phyloP scores from a whole-genome alignment of 2,797 vertebrate genomes.

The Galago senegalensis region DNA sequence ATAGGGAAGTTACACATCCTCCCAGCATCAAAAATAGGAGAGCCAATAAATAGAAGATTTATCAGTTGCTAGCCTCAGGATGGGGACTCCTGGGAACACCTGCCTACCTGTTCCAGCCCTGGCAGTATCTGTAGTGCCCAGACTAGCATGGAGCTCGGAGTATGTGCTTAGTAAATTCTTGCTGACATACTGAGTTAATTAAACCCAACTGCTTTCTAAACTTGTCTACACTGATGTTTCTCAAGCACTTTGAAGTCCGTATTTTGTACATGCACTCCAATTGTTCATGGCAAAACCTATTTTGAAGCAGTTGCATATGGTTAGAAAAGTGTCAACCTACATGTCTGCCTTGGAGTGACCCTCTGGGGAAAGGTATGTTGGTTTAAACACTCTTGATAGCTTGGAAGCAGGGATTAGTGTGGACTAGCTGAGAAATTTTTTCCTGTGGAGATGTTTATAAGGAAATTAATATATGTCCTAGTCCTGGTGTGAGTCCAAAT shows the following conservation, averaged over 20 bases:
- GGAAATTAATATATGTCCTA: too few relatives aligned
- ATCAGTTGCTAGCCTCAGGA: too few relatives aligned
- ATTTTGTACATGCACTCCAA: background rate
- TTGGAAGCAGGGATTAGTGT: background rate
- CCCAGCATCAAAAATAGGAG: too few relatives aligned
- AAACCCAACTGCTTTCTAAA: background rate
- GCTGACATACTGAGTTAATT: too few relatives aligned
- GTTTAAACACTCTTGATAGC: accelerated
- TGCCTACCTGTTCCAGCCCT: accelerated
- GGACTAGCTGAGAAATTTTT: background rate
- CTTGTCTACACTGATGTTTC: background rate
- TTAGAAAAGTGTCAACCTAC: background rate
- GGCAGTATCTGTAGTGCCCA: background rate
- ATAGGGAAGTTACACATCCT: accelerated
- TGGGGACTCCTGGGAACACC: background rate
- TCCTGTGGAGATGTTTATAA: too few relatives aligned
- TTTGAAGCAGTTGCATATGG: background rate
- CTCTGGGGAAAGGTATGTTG: background rate
- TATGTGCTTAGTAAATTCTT: background rate
- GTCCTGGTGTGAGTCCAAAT: background rate
- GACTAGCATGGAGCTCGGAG: background rate
- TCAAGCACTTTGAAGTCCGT: background rate
- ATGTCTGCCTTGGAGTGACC: too few relatives aligned
- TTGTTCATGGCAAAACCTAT: background rate
- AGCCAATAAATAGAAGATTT: too few relatives aligned